Evolutionary conservation across 2,888 invertebrate genomes (phyloP).

Genomic region (Andrena camellia): DNA sequence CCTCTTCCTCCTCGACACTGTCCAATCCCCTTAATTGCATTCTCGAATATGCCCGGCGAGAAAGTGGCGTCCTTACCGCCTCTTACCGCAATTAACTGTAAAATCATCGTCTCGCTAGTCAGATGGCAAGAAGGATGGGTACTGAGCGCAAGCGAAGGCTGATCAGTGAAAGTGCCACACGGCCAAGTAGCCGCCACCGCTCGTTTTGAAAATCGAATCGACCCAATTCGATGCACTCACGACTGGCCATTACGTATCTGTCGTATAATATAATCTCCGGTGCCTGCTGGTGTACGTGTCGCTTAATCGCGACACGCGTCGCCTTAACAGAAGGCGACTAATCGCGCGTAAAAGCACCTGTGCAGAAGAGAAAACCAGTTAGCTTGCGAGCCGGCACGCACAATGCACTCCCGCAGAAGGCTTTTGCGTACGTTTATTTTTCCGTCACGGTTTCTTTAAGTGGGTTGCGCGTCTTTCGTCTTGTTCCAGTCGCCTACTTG

Average conservation of each 20-base stretch:
- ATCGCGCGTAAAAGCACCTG: not conserved
- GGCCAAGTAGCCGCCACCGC: conserved; percentile 35
- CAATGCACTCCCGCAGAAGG: not conserved
- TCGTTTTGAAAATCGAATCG: conserved; percentile 61
- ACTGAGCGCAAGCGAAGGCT: conserved; percentile 35
- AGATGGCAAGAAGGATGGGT: conserved; percentile 43
- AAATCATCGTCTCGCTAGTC: conserved; percentile 37
- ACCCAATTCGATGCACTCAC: conserved; percentile 45
- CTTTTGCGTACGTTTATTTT: conserved; percentile 32
- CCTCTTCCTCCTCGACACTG: not conserved
- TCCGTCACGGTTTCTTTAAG: conserved; percentile 37
- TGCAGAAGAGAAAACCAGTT: not conserved
- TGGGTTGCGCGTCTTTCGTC: conserved; percentile 52
- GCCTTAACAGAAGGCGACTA: not conserved
- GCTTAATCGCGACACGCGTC: conserved; percentile 15
- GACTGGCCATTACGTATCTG: conserved; percentile 1
- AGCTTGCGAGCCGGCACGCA: not conserved
- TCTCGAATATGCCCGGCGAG: conserved; percentile 5
- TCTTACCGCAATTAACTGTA: conserved; percentile 33
- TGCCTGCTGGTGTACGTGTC: not conserved
- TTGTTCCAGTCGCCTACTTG: conserved; percentile 52
- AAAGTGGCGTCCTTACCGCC: conserved; percentile 24
- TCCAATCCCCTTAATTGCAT: conserved; percentile 3
- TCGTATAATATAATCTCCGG: not conserved
- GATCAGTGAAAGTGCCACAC: conserved; percentile 63